Percentiles rank a stretch among this genome's conserved stretches.
Conservation (phyloP, 2,797 vertebrate species). For the Spatula clypeata region DNA sequence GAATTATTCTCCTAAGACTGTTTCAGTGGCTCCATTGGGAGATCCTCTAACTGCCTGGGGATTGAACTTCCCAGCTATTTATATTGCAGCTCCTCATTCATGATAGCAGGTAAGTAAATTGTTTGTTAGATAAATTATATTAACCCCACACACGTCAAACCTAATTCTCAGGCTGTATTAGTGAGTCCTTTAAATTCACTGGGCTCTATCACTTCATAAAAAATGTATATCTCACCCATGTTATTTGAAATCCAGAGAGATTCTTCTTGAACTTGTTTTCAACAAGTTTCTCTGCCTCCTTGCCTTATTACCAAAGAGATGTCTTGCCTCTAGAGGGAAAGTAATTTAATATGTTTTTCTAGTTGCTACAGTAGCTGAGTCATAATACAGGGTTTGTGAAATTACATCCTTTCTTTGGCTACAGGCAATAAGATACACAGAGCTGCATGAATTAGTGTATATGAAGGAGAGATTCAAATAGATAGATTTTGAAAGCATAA, state of each 20-base stretch:
- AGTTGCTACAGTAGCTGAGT: constrained; percentile 60
- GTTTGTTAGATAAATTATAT: background rate
- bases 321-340: constrained; percentile 49
- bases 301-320: constrained; percentile 37
- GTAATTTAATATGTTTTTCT: constrained; percentile 50
- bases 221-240: background rate
- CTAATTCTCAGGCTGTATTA: background rate
- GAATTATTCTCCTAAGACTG: background rate
- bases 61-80: background rate
- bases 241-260: constrained; percentile 20
- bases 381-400: constrained; percentile 60
- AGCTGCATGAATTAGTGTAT: constrained; percentile 29
- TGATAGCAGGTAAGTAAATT: background rate
- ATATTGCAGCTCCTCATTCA: background rate
- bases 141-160: background rate
- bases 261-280: constrained; percentile 29
- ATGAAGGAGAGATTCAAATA: constrained; percentile 17
- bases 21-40: background rate
- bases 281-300: background rate
- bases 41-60: background rate
- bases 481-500: constrained; percentile 19
- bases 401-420: constrained; percentile 56
- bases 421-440: constrained; percentile 32
- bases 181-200: background rate
- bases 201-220: background rate